Evolutionary conservation across 2,888 invertebrate species (phyloP).

Genomic region (Ornithoptera alexandrae): DNA sequence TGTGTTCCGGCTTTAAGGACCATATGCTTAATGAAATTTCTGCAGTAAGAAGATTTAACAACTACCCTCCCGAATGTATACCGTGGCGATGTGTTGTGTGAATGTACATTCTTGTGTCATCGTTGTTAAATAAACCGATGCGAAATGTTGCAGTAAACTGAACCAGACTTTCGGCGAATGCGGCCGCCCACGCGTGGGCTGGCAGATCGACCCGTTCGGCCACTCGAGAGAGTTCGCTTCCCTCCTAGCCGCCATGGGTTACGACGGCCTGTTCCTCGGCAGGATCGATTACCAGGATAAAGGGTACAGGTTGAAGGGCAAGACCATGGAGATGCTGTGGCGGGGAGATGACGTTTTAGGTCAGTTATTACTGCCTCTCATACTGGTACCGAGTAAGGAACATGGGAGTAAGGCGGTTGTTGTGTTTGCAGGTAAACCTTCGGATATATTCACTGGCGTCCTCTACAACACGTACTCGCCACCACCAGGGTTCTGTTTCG

Average conservation of each 20-base stretch:
- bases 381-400: too few relatives aligned
- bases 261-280: conserved; percentile 92
- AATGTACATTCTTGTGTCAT: too few relatives aligned
- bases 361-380: conserved; percentile 45
- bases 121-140: too few relatives aligned
- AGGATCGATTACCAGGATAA: conserved; percentile 94
- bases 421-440: conserved; percentile 71
- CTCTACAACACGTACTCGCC: conserved; percentile 90
- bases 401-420: not conserved
- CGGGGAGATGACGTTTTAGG: conserved; percentile 85
- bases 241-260: conserved; percentile 88
- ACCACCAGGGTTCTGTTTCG: conserved; percentile 96
- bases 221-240: conserved; percentile 93
- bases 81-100: too few relatives aligned
- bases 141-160: conserved; percentile 61
- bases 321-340: conserved; percentile 92
- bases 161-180: conserved; percentile 86
- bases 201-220: conserved; percentile 94
- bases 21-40: too few relatives aligned
- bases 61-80: too few relatives aligned
- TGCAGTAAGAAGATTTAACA: too few relatives aligned
- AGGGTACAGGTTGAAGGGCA: conserved; percentile 72
- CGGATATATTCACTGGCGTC: conserved; percentile 90
- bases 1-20: too few relatives aligned
- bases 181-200: conserved; percentile 86